A percentile compares a stretch with the other conserved stretches of the same genome.
Conservation (phyloP, 92 coral and sea anemone genomes). For the Ricordea florida region DNA sequence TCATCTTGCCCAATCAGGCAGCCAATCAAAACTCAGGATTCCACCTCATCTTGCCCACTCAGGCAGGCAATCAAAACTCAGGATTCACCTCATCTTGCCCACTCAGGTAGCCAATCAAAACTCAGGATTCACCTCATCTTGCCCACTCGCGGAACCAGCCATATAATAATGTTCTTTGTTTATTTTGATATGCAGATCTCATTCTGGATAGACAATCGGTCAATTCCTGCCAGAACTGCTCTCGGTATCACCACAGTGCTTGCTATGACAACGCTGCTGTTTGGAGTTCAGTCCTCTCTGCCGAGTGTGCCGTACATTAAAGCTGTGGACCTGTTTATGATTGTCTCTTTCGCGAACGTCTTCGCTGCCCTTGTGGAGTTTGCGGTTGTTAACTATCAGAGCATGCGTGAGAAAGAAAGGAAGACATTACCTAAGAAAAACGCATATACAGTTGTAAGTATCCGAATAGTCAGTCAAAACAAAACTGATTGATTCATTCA, state of each 20-base stretch:
- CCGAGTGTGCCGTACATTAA: conserved; percentile 76
- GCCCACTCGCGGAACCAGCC: too few relatives aligned
- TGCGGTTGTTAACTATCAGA: conserved; percentile 65
- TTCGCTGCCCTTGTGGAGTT: conserved; percentile 74
- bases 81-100: too few relatives aligned
- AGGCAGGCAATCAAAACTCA: too few relatives aligned
- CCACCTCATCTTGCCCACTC: too few relatives aligned
- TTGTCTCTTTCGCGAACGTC: conserved; percentile 62
- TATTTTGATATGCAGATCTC: conserved; percentile 27
- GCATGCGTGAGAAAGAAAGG: conserved; percentile 41
- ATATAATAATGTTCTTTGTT: background rate
- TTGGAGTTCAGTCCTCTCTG: conserved; percentile 64
- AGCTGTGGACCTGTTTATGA: conserved; percentile 69
- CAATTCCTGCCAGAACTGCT: conserved; percentile 77
- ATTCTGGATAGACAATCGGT: conserved; percentile 69
- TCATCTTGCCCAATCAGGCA: too few relatives aligned
- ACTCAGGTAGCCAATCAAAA: too few relatives aligned
- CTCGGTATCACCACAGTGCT: conserved; percentile 76
- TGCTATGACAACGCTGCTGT: conserved; percentile 71
- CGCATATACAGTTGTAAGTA: conserved; percentile 28
- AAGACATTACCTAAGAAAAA: background rate
- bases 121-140: too few relatives aligned
- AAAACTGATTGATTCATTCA: too few relatives aligned
- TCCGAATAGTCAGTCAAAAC: too few relatives aligned
- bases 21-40: too few relatives aligned